Percentiles rank a stretch among this genome's conserved stretches.
Evolutionary conservation across 2,797 vertebrate species (phyloP).

Genomic region (Tolypeutes matacus): DNA sequence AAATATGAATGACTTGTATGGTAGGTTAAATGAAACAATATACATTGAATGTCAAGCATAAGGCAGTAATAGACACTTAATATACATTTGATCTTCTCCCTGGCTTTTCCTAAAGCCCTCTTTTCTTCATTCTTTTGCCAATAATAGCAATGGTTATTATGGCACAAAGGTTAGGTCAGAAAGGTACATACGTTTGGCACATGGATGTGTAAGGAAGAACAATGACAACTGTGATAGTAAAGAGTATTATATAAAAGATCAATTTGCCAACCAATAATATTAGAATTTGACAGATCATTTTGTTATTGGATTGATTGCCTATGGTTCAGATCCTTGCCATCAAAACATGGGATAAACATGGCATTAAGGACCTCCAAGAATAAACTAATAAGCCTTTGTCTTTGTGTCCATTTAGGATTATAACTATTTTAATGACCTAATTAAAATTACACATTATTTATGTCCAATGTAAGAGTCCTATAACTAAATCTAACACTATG

Average conservation of each 20-base stretch:
- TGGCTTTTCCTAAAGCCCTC: not conserved
- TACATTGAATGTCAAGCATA: not conserved
- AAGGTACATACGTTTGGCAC: not conserved
- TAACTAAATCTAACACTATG: constrained; percentile 32
- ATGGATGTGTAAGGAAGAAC: not conserved
- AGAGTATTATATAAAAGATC: not conserved
- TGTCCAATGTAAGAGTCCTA: not conserved
- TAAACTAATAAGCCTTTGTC: not conserved
- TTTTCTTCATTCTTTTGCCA: constrained; percentile 11
- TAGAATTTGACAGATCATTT: not conserved
- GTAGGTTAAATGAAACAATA: not conserved
- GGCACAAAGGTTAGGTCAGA: not conserved
- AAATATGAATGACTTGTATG: constrained; percentile 33
- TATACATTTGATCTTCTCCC: not conserved
- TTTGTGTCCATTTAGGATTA: not conserved
- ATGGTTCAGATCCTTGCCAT: not conserved
- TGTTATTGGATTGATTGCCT: not conserved
- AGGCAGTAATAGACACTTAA: not conserved
- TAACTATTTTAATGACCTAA: not conserved
- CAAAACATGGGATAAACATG: not conserved
- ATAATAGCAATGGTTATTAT: not conserved
- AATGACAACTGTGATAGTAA: not conserved
- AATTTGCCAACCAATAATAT: not conserved
- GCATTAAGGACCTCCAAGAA: not conserved
- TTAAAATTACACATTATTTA: not conserved